Conservation (phyloP, 2,113 vertebrate species). For the Microcebus griseorufus region DNA sequence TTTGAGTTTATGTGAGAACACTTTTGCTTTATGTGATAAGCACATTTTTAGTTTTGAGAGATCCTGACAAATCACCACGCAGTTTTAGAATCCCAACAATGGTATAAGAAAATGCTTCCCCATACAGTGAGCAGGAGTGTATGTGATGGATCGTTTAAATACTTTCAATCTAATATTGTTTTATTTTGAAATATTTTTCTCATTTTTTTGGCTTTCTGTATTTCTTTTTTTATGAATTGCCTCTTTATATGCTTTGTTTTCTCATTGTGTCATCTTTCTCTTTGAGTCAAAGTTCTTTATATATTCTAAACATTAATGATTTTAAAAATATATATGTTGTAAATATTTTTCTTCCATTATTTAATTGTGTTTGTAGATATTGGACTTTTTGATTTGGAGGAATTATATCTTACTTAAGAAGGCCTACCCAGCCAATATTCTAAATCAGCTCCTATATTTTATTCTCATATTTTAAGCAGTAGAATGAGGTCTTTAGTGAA, state of each 20-base stretch:
- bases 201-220: not conserved
- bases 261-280: not conserved
- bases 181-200: conserved; percentile 5
- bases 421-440: not conserved
- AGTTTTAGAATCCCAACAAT: not conserved
- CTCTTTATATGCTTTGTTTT: not conserved
- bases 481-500: not conserved
- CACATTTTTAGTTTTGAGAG: not conserved
- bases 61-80: not conserved
- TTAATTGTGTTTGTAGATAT: not conserved
- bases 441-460: not conserved
- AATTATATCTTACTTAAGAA: not conserved
- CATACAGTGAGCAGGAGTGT: not conserved
- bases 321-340: not conserved
- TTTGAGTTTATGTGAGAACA: not conserved
- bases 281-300: not conserved
- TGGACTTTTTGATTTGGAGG: not conserved
- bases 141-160: not conserved
- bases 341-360: conserved; percentile 1
- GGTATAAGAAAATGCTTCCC: not conserved
- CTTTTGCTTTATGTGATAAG: not conserved
- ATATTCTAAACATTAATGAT: not conserved
- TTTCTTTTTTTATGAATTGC: not conserved
- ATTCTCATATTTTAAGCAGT: conserved; percentile 13
- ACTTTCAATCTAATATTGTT: not conserved